Base-by-base conservation (phyloP, 2,888 invertebrate species). In the Cactoblastis cactorum region DNA sequence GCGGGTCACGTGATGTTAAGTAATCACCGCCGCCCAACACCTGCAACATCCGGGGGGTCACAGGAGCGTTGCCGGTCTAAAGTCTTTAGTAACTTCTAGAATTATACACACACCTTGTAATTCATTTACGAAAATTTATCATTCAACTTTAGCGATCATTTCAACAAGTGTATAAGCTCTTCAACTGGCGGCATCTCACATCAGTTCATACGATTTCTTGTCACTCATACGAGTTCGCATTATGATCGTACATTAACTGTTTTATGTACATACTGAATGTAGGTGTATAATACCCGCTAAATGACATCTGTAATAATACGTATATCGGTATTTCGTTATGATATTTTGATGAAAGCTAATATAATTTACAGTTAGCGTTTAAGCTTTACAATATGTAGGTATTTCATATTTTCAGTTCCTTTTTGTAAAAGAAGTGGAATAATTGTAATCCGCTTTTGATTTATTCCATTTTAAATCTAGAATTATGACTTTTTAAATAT, bases 211-310 rank as follows among this genome's bases (percentile, higher is more conserved):
- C 62, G 62, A 64, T 69, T 78, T 78, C 75, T 74, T 74, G 68
- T 65, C 65, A 55, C 51, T 60, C 55, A 58, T 51, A n/a, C n/a
- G 59, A 56, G 56, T 55, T 35, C 33, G 49, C 70, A 78, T 76
- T 73, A 77, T 58, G 61, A 59, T 69, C 57, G 59, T 71, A 76
- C 79, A 76, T 80, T 71, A 67, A 69, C 69, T 71, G 74, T 74
- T 74, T 73, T 75, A 64, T 67, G 55, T 50, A 59, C 58, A 59
- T 56, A 61, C 51, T 56, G 49, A 38, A 49, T 53, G 64, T 64
- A 56, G 61, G 67, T 63, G 66, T 65, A 62, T 68, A 67, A 73
- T 71, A 56, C 54, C 54, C 50, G 51, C 62, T 68, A 67, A 68
- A 67, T 64, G 63, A 63, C 59, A 57, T 55, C 49, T 48, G 43